These are phyloP conservation scores for Darevskia nairensis DNA, from an alignment of 2,797 vertebrate genomes.

Conservation along the genomic window DNA sequence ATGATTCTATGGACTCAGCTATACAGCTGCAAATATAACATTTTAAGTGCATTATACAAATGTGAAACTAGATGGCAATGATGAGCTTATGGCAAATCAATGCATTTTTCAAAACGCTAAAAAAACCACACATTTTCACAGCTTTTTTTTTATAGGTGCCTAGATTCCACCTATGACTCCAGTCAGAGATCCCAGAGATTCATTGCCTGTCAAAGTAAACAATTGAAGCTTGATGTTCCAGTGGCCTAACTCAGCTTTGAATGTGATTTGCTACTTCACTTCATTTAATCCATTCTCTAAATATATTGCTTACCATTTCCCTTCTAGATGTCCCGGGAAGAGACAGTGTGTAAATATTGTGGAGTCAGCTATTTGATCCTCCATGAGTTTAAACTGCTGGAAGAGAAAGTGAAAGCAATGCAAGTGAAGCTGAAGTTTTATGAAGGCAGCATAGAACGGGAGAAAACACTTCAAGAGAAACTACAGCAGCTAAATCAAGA, in stretches of 20 bases:
- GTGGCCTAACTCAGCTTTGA: neutral
- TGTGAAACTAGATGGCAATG: too few species aligned
- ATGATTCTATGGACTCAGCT: too few species aligned
- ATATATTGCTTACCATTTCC: neutral
- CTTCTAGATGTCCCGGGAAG: constrained; percentile 86
- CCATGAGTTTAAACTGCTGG: constrained; percentile 89
- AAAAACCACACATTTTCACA: too few species aligned
- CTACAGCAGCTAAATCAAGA: constrained; percentile 80
- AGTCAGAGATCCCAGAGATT: neutral
- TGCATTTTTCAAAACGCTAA: neutral
- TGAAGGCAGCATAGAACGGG: constrained; percentile 79
- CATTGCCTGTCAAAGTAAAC: neutral
- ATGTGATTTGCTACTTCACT: neutral
- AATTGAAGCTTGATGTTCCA: neutral
- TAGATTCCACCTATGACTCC: neutral
- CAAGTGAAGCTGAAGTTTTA: constrained; percentile 83
- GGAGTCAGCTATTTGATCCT: constrained; percentile 92
- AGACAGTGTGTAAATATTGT: constrained; percentile 89
- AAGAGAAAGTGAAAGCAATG: constrained; percentile 81
- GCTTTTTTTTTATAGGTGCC: too few species aligned
- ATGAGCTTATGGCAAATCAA: too few species aligned
- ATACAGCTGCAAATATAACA: too few species aligned
- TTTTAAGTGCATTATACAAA: too few species aligned
- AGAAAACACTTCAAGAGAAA: constrained; percentile 81
- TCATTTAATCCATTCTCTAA: constrained; percentile 7